Evolutionary conservation across 1,140 invertebrate species (phyloP), one percentile per base, ranked within the genome.

Genomic region (Marisa cornuarietis): DNA sequence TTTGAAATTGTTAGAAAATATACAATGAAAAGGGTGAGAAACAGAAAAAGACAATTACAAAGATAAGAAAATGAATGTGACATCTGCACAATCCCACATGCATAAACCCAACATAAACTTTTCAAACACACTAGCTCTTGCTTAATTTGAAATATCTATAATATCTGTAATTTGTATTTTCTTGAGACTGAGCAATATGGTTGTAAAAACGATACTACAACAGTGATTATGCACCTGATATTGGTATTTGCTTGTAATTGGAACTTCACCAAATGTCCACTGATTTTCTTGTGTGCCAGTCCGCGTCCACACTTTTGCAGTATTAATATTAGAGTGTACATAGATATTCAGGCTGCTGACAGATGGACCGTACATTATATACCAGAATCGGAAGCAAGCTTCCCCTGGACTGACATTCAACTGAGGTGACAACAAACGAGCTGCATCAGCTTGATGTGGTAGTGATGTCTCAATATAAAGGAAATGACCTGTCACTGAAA

Each of bases 281-380:
- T 93, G 91, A 82, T 95, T 94, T 0, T 94, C 94, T 58, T 94
- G 93, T 86, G 95, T 94, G 18, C 94, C 94, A 22, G 90, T 89
- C 11, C 94, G 89, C 31, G 91, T 90, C 94, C 94, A 95, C 22
- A 79, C 58, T 16, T 77, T 58, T 10, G 65, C 79, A 42, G 54
- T 6, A 61, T 51, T 65, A n/a, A 51, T 13, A 13, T 74, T 78
- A 16, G 26, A 73, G 14, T 71, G 61, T 18, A 78, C 80, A 78
- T 86, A 88, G 14, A 90, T 84, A 74, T 83, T 90, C 2, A 91
- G 81, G 8, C 49, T 74, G 5, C 85, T 85, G 49, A 90, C 84
- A 66, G 87, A 85, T 14, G 78, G 79, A 13, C 95, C 95, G 86
- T 93, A 95, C 95, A 96, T 96, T 87, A 96, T 95, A 85, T 92